Base-by-base conservation (phyloP, 2,888 invertebrate genomes). In the Notocelia uddmanniana region DNA sequence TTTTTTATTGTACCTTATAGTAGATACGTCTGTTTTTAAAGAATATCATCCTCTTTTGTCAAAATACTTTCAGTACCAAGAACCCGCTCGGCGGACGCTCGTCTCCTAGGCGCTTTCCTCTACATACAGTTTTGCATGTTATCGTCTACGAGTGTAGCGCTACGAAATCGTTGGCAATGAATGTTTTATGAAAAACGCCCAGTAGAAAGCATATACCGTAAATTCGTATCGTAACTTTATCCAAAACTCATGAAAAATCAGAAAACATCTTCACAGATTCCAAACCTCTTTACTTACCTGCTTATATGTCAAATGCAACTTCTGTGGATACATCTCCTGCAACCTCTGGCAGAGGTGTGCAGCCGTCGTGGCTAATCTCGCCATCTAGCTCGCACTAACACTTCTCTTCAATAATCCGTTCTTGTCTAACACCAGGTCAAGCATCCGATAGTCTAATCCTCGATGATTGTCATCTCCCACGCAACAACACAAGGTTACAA, bases 291-390 rank as follows among this genome's bases (percentile, higher is more conserved):
- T 55, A 62, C 75, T 66, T 66, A 90, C 92, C 88, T 84, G 82
- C 74, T 89, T 90, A 23, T 83, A 83, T 0, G 84, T 77, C 69
- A 90, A 76, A 67, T 85, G 86, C 70, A 91, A 72, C 73, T 90
- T 92, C 73, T 88, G 88, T 15, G 93, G 92, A 71, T 92, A 91
- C 75, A 93, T 68, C 78, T 93, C 93, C 80, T 91, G 91, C n/a
- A 93, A 79, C 48, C 91, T 82, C 76, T 93, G 93, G 77, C 88
- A 92, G 71, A 93, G 81, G 41, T 92, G 91, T 3, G 87, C 90
- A 0, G 93, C 93, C 58, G 88, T 87, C 57, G 84, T 89, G 23
- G 93, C 90, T 26, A 93, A 69, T 0, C 90, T 85, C 19, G 93
- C 92, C 93, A 93, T 93, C 71, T 58, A 75, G 41, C 11, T 74